phyloP scores from a whole-genome alignment of 2,113 vertebrate genomes.

The Neogobius melanostomus region DNA sequence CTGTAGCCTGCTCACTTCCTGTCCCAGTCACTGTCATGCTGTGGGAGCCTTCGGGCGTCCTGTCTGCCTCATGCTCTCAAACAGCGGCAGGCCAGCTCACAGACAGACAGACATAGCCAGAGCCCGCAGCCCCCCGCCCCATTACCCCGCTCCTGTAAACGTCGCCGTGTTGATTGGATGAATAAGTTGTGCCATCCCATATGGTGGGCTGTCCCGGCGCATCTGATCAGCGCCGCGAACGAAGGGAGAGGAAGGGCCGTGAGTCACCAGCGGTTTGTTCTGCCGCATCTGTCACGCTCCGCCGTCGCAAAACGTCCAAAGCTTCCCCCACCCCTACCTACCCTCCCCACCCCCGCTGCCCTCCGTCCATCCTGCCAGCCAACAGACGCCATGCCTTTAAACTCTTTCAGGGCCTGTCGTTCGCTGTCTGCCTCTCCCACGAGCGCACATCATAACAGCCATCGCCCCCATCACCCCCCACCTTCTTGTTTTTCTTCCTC shows the following conservation, averaged over 20 bases:
- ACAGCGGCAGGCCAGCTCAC: slow-evolving; percentile 13
- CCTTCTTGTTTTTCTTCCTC: slow-evolving; percentile 8
- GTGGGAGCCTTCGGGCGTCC: slow-evolving; percentile 34
- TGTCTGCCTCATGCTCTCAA: slow-evolving; percentile 27
- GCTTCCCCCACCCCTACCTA: background rate
- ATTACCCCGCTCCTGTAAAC: slow-evolving; percentile 61
- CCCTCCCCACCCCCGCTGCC: slow-evolving; percentile 8
- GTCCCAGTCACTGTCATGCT: slow-evolving; percentile 53
- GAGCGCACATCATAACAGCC: slow-evolving; percentile 38
- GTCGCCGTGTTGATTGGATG: slow-evolving; percentile 69
- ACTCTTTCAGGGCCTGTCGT: slow-evolving; percentile 57
- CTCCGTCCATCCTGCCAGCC: slow-evolving; percentile 54
- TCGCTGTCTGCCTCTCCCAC: slow-evolving; percentile 59
- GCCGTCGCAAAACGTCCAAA: slow-evolving; percentile 52
- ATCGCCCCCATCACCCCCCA: slow-evolving; percentile 18
- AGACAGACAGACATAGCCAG: slow-evolving; percentile 5
- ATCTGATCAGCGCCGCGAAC: slow-evolving; percentile 75
- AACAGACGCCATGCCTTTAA: slow-evolving; percentile 63
- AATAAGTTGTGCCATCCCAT: slow-evolving; percentile 80
- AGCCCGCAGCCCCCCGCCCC: slow-evolving; percentile 21
- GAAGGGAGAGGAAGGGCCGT: slow-evolving; percentile 48
- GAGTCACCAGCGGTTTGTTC: slow-evolving; percentile 76
- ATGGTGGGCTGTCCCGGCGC: slow-evolving; percentile 76
- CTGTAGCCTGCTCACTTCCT: slow-evolving; percentile 31
- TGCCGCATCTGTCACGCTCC: slow-evolving; percentile 65